Conservation (phyloP, 2,888 invertebrate genomes). For the Morinoia aosen region DNA sequence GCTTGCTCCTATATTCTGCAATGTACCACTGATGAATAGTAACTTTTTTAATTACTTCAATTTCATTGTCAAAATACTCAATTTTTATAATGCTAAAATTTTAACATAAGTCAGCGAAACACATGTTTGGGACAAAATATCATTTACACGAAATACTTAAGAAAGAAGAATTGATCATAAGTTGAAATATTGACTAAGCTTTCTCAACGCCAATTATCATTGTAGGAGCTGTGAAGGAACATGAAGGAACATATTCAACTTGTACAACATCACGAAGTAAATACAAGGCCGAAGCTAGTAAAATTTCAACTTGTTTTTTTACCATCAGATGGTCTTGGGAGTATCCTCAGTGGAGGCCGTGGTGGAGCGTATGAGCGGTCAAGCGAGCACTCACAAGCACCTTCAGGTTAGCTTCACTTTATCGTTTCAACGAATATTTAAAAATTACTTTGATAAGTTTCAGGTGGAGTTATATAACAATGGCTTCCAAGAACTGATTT, state of each 20-base stretch:
- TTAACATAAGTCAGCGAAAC: too few relatives aligned
- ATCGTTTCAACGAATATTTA: background rate
- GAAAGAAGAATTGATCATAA: background rate
- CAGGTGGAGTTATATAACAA: background rate
- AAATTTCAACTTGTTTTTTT: background rate
- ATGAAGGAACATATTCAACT: background rate
- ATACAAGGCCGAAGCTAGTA: background rate
- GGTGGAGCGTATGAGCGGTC: slow-evolving; percentile 61
- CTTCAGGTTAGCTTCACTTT: slow-evolving; percentile 18
- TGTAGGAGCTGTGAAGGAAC: background rate
- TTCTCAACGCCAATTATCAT: background rate
- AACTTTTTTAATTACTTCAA: too few relatives aligned
- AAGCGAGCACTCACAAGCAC: slow-evolving; percentile 61
- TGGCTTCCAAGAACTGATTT: background rate
- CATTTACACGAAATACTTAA: background rate
- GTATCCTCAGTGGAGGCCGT: slow-evolving; percentile 66
- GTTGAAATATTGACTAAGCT: background rate
- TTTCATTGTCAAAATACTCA: too few relatives aligned
- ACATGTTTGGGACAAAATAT: too few relatives aligned
- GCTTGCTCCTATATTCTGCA: too few relatives aligned
- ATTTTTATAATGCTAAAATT: too few relatives aligned
- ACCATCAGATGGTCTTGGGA: slow-evolving; percentile 60
- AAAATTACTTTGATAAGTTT: background rate
- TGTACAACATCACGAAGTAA: background rate
- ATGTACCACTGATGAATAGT: too few relatives aligned